phyloP scores from a whole-genome alignment of 2,888 invertebrate genomes.

The Cartodere bifasciata region DNA sequence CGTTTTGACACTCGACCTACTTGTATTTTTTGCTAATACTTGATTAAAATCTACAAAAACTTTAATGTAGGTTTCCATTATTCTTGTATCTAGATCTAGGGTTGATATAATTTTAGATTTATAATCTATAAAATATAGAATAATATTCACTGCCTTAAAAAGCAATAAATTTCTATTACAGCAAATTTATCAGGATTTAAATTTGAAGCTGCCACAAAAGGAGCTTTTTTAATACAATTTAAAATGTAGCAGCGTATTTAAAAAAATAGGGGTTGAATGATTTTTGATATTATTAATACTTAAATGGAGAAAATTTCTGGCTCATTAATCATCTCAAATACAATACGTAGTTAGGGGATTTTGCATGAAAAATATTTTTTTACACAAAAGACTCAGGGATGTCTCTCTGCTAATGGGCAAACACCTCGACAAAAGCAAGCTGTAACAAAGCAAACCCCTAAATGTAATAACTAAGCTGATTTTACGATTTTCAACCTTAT shows the following conservation, averaged over 20 bases:
- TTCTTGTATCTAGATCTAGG: too few relatives aligned
- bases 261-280: conserved; percentile 11
- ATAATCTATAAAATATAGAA: too few relatives aligned
- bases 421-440: conserved; percentile 20
- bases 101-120: too few relatives aligned
- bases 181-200: too few relatives aligned
- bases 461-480: conserved; percentile 10
- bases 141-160: too few relatives aligned
- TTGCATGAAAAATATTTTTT: conserved; percentile 30
- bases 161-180: conserved; percentile 9
- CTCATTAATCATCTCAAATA: conserved; percentile 26
- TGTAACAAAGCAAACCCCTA: conserved; percentile 14
- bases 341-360: conserved; percentile 25
- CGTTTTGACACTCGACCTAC: too few relatives aligned
- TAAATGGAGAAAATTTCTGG: conserved; percentile 18
- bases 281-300: conserved; percentile 12
- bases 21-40: too few relatives aligned
- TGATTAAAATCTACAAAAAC: too few relatives aligned
- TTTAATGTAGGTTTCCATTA: too few relatives aligned
- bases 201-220: too few relatives aligned
- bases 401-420: conserved; percentile 19
- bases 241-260: conserved; percentile 9
- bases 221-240: conserved; percentile 10
- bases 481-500: conserved; percentile 18
- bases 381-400: conserved; percentile 23